phyloP scores from a whole-genome alignment of 2,113 vertebrate genomes.

The Semnornis frantzii region DNA sequence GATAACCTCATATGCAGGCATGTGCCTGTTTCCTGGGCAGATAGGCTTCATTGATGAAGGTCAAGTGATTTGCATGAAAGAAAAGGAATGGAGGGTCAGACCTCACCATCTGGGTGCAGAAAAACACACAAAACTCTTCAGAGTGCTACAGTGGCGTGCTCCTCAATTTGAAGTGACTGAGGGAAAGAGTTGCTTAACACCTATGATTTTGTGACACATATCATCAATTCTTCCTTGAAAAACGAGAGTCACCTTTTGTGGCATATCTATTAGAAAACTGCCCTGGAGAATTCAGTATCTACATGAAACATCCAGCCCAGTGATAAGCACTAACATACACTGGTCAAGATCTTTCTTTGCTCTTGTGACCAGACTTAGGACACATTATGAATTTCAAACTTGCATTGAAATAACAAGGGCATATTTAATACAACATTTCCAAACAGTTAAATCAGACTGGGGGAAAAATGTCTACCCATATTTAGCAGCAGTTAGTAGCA shows the following conservation, averaged over 20 bases:
- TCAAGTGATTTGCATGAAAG: neutral
- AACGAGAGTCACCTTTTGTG: neutral
- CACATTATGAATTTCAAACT: neutral
- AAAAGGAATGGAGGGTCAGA: neutral
- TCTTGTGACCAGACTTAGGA: neutral
- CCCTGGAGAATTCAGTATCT: neutral
- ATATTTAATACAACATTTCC: neutral
- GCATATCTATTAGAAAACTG: neutral
- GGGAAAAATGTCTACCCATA: neutral
- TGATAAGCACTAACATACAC: neutral
- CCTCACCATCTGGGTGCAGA: rapidly evolving
- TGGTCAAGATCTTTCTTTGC: neutral
- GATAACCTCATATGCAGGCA: neutral
- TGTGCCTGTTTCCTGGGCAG: neutral
- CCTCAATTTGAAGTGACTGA: neutral
- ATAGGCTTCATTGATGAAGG: neutral
- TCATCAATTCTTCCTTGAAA: neutral
- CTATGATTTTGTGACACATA: neutral
- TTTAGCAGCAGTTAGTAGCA: conserved; percentile 8
- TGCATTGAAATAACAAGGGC: neutral
- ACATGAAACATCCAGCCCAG: neutral
- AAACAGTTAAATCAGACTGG: neutral
- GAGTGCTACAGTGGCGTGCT: neutral
- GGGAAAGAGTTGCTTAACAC: neutral
- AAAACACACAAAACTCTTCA: neutral